Evolutionary conservation across 2,888 invertebrate species (phyloP).

Genomic region (Temnothorax ravouxi): DNA sequence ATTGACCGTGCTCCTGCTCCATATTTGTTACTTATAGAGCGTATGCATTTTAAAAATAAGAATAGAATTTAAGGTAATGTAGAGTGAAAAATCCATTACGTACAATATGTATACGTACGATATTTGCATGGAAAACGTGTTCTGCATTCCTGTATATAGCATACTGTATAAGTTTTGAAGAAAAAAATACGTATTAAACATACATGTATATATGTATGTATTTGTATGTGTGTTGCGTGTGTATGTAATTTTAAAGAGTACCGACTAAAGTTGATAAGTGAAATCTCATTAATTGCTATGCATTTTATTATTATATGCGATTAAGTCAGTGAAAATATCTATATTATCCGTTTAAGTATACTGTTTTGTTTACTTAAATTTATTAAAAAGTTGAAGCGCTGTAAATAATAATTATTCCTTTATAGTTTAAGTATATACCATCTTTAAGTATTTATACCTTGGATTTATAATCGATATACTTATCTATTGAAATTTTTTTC

Average conservation of each 20-base stretch:
- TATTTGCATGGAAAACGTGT: slow-evolving; percentile 3
- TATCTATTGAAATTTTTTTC: neutral
- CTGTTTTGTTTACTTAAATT: neutral
- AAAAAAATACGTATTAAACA: neutral
- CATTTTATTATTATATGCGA: neutral
- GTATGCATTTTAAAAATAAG: slow-evolving; percentile 1
- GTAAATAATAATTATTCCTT: slow-evolving; percentile 30
- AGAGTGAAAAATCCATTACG: neutral
- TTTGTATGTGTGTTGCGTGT: slow-evolving; percentile 6
- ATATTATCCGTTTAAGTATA: neutral
- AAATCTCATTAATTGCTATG: neutral
- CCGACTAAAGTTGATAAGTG: neutral
- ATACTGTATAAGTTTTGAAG: slow-evolving; percentile 19
- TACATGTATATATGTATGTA: slow-evolving; percentile 22
- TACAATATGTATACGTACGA: neutral
- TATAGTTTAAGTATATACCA: neutral
- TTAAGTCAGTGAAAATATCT: neutral
- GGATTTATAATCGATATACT: neutral
- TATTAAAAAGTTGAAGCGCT: neutral
- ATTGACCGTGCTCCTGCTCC: neutral
- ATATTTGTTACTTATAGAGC: slow-evolving; percentile 1
- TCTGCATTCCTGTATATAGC: slow-evolving; percentile 44
- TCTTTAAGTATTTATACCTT: too few species aligned
- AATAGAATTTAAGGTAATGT: slow-evolving; percentile 14
- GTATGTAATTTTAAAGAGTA: neutral